A percentile compares a stretch with the other conserved stretches of the same genome.
Conservation (phyloP, 2,888 invertebrate genomes). For the Hydrotaea cyrtoneurina region DNA sequence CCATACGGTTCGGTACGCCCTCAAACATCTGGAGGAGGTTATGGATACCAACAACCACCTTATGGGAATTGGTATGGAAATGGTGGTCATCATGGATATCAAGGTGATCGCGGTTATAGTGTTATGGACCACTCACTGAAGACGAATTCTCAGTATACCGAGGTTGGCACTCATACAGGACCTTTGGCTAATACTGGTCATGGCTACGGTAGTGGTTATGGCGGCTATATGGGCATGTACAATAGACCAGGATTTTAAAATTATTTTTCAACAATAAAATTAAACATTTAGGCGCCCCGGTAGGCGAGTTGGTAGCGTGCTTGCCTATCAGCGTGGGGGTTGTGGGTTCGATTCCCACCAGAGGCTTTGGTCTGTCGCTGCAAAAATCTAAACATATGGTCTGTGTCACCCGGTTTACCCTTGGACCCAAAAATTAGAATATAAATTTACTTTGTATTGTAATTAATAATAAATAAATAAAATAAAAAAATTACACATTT, state of each 20-base stretch:
- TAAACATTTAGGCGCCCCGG: too few relatives aligned
- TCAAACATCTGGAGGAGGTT: background rate
- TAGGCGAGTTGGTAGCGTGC: too few relatives aligned
- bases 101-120: slow-evolving; percentile 37
- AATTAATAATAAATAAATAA: background rate
- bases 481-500: background rate
- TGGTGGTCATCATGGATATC: slow-evolving; percentile 17
- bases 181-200: slow-evolving; percentile 18
- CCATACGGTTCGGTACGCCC: background rate
- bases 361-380: too few relatives aligned
- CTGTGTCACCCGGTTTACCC: too few relatives aligned
- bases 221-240: slow-evolving; percentile 50
- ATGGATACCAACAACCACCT: background rate
- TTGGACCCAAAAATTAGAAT: too few relatives aligned
- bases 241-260: slow-evolving; percentile 52
- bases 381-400: too few relatives aligned
- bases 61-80: background rate
- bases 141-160: slow-evolving; percentile 47
- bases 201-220: slow-evolving; percentile 39
- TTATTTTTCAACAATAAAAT: background rate
- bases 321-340: too few relatives aligned
- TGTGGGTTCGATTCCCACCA: too few relatives aligned
- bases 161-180: slow-evolving; percentile 47
- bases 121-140: slow-evolving; percentile 42
- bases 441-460: too few relatives aligned